Evolutionary conservation across 2,888 invertebrate genomes (phyloP), one percentile per base, ranked within the genome.

Genomic region (Sylvicola fuscatus): DNA sequence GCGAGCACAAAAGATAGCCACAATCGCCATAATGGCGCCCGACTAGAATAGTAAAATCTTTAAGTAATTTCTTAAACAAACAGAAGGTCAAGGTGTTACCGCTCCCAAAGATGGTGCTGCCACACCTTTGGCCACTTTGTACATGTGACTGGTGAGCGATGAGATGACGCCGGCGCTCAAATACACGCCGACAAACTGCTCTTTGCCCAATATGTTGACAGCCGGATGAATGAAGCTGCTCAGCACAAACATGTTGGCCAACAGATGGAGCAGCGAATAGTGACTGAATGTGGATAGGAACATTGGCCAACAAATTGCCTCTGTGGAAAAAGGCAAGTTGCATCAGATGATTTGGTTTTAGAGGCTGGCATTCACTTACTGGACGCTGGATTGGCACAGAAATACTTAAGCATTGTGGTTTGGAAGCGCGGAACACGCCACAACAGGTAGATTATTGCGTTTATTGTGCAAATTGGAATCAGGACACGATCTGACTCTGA

Each of bases 161-260:
- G 93, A 80, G 30, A 89, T 57, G 1, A 86, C 81, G 33, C 87
- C 95, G 42, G 83, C 83, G 47, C 81, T 78, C 42, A 93, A 55
- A 58, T 93, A 97, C 52, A 93, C 65, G 1, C 79, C 90, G 42
- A 86, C 53, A 58, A 95, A 92, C 57, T 97, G 90, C 58, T 93
- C 92, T 52, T 75, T 78, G 27, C 92, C 93, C 49, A 92, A 61
- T 17, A 76, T 62, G 31, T 70, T 59, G 16, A 81, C 70, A 31
- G 81, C 77, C 28, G 49, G 48, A 37, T 50, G 50, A 3, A 51
- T 47, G 51, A 90, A 90, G 51, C 80, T 84, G 56, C 86, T 82
- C 16, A 97, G 62, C 30, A 92, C 95, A 61, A 83, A 93, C 95
- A 98, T 97, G 58, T 98, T 98, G 36, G 82, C 77, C 45, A 75